Base-by-base conservation (phyloP, 1,140 invertebrate genomes). In the Drosophila mojavensis region DNA sequence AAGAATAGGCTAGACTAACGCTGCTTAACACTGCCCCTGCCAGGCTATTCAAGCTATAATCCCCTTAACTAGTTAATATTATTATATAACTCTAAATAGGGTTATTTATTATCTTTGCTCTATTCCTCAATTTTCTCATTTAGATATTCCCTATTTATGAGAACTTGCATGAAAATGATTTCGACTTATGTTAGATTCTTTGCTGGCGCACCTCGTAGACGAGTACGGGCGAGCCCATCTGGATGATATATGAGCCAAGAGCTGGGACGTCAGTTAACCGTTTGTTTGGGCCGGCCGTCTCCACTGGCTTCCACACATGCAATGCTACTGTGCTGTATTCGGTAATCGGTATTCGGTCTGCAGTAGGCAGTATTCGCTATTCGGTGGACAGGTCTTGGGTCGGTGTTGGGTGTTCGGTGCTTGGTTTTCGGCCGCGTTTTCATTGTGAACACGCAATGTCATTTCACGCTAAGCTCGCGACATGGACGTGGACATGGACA, bases 381-480 rank as follows among this genome's bases (percentile, higher is more conserved):
- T 58, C 60, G 33, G 54, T 36, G 26, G 41, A 13, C 43, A 47
- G 43, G 15, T n/a, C 17, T 20, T 6, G 24, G 47, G 20, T 24
- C 48, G 2, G 48, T 5, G 20, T 26, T 24, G 10, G 10, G 17
- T 26, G 20, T 71, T 64, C 39, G 10, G n/a, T 54, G 51, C 15
- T 54, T 33, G 43, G 45, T 41, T 59, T 58, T 77, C 61, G 63
- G 60, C 70, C 65, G 56, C 70, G 64, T 72, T 69, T 75, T 43
- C 70, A 55, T 66, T 63, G 65, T 70, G 56, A 76, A 55, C 82
- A 86, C 82, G 82, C 82, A 86, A 86, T 86, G 83, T 79, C 82
- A 86, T 86, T 86, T 79, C 75, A 86, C 68, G 82, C 82, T 66
- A 81, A 78, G 75, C 65, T 51, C 50, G 51, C 75, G 72, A 75